Evolutionary conservation across 2,113 vertebrate genomes (phyloP).

Genomic region (Pardalotus punctatus): DNA sequence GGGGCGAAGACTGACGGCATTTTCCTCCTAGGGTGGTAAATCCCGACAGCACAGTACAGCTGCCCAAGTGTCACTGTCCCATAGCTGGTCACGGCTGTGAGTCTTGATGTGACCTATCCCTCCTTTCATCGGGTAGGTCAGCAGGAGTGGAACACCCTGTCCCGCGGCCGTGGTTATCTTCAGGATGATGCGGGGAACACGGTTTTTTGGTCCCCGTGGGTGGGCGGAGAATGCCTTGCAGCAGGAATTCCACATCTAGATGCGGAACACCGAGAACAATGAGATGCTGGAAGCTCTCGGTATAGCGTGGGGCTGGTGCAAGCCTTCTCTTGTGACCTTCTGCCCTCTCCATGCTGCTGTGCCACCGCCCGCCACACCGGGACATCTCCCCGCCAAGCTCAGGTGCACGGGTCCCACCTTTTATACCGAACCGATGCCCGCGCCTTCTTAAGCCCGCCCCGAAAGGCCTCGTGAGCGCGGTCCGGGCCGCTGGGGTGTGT

Average conservation of each 20-base stretch:
- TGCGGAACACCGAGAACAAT: neutral
- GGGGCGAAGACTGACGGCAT: neutral
- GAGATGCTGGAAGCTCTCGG: neutral
- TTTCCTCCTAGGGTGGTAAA: neutral
- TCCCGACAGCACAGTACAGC: neutral
- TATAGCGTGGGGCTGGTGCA: neutral
- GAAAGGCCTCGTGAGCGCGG: neutral
- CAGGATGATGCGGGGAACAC: accelerated
- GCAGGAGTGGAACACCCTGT: neutral
- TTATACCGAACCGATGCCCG: neutral
- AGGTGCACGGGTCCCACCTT: neutral
- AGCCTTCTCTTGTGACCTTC: neutral
- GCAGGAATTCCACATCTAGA: neutral
- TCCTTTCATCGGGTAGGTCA: too few relatives aligned
- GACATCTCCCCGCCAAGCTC: neutral
- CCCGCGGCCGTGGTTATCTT: neutral
- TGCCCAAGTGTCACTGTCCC: neutral
- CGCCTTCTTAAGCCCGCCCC: neutral
- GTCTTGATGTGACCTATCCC: neutral
- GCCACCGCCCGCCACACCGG: neutral
- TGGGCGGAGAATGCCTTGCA: neutral
- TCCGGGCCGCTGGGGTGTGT: neutral
- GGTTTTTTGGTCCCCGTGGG: too few relatives aligned
- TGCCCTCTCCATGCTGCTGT: neutral
- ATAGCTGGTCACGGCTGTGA: neutral